phyloP scores from a whole-genome alignment of 1,140 invertebrate species.

The Sipha flava region DNA sequence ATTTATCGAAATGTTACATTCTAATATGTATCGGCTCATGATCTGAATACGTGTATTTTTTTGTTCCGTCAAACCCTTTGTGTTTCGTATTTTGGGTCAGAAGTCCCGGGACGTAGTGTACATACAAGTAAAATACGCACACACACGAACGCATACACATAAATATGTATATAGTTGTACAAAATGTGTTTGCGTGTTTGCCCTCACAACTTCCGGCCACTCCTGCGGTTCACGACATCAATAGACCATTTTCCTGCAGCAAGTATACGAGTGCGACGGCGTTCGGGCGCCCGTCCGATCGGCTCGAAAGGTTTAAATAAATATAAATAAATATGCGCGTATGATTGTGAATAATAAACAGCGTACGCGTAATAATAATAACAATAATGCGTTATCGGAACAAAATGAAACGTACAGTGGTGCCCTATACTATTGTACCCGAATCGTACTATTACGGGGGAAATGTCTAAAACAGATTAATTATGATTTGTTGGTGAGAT shows the following conservation, averaged over 20 bases:
- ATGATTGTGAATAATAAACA: background rate
- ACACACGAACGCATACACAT: background rate
- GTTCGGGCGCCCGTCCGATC: background rate
- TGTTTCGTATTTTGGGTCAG: background rate
- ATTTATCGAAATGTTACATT: too few species aligned
- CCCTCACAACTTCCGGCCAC: conserved; percentile 26
- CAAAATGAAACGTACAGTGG: too few species aligned
- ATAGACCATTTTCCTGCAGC: background rate
- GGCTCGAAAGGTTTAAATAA: background rate
- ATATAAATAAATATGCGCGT: background rate
- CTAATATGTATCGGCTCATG: too few species aligned
- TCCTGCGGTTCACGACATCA: background rate
- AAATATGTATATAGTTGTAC: background rate
- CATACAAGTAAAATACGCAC: background rate
- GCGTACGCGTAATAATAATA: background rate
- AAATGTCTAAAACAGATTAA: background rate
- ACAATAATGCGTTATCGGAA: too few species aligned
- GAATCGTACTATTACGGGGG: too few species aligned
- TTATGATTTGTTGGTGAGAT: conserved; percentile 11
- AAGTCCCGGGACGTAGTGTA: background rate
- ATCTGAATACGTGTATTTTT: too few species aligned
- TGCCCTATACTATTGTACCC: too few species aligned
- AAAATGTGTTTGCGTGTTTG: background rate
- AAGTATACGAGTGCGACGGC: background rate
- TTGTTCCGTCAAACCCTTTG: background rate